Percentiles rank a stretch among this genome's conserved stretches.
These are phyloP conservation scores for Trichonephila clavipes DNA, from an alignment of 1,140 invertebrate genomes.

Conservation along the genomic window DNA sequence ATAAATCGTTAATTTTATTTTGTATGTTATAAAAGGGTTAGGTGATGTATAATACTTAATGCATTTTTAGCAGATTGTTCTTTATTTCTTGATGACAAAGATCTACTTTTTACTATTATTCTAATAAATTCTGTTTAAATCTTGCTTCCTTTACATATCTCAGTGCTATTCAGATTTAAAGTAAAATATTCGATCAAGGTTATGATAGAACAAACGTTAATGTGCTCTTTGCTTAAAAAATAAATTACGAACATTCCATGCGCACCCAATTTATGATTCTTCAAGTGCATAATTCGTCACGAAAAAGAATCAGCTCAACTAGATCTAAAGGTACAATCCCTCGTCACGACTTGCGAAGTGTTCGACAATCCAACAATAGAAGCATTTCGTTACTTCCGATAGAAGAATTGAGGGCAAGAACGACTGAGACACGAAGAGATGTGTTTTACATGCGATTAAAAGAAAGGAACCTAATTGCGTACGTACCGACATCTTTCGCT, in stretches of 20 bases:
- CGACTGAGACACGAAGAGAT: neutral
- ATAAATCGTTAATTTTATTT: no score
- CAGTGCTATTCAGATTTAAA: neutral
- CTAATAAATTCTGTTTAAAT: neutral
- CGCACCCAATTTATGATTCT: neutral
- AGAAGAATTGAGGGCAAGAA: neutral
- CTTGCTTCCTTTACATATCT: neutral
- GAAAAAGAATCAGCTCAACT: neutral
- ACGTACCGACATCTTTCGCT: neutral
- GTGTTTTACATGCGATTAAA: neutral
- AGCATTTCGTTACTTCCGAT: neutral
- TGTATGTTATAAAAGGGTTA: no score
- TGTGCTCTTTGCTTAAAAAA: neutral
- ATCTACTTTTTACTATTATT: neutral
- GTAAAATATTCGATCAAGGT: conserved; percentile 3
- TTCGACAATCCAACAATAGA: neutral
- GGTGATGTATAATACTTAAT: no score
- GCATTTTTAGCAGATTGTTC: no score
- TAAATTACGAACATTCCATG: neutral
- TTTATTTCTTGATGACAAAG: neutral
- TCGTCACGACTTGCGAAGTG: neutral
- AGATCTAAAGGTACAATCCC: neutral
- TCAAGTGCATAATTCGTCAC: neutral
- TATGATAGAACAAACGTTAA: neutral
- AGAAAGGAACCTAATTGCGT: conserved; percentile 6